phyloP scores from a whole-genome alignment of 1,140 invertebrate species.

The Cydia pomonella region DNA sequence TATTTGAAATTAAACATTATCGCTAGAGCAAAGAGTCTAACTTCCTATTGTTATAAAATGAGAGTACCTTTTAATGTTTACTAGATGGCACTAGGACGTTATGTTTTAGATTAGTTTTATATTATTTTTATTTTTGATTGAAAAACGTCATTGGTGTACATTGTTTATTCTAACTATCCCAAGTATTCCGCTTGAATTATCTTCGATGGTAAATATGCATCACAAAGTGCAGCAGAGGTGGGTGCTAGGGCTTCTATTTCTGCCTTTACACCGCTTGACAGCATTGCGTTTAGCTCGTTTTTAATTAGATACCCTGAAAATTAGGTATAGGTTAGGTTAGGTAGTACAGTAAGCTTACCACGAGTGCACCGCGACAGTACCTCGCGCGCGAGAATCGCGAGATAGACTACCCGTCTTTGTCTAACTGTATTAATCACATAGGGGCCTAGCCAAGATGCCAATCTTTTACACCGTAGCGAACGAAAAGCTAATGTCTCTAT shows the following conservation, averaged over 20 bases:
- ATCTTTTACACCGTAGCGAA: no score
- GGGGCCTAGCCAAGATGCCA: no score
- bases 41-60: not conserved
- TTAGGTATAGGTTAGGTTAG: not conserved
- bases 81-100: constrained; percentile 42
- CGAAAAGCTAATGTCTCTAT: no score
- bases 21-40: no score
- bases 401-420: not conserved
- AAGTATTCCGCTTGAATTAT: constrained; percentile 63
- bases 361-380: no score
- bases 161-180: constrained; percentile 48
- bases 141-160: not conserved
- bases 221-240: constrained; percentile 61
- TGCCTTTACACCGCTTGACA: constrained; percentile 58
- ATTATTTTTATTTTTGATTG: no score
- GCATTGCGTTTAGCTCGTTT: constrained; percentile 58
- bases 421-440: no score
- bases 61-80: not conserved
- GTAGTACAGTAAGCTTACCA: no score
- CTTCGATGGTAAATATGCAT: constrained; percentile 68
- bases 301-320: constrained; percentile 57
- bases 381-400: no score
- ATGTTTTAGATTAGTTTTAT: no score
- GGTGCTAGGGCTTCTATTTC: constrained; percentile 68
- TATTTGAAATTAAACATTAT: not conserved